A percentile compares a stretch with the other conserved stretches of the same genome.
These are phyloP conservation scores for Perizoma affinitatum DNA, from an alignment of 2,888 invertebrate species.

Conservation along the genomic window DNA sequence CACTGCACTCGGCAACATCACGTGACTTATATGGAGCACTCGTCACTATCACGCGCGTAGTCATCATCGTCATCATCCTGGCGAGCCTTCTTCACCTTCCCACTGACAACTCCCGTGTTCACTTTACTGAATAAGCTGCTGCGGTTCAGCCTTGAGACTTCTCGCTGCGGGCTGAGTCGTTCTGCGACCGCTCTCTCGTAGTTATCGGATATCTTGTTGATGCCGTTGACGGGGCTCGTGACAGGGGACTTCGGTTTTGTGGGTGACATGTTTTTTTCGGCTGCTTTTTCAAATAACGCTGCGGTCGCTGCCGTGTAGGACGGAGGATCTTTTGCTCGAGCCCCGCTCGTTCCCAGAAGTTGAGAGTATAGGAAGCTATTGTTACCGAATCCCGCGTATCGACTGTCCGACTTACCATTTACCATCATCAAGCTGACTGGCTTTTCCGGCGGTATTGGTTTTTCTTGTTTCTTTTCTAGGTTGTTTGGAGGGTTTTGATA, in stretches of 20 bases:
- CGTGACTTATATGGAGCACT: conserved; percentile 84
- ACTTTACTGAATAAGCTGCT: conserved; percentile 75
- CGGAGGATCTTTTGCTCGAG: conserved; percentile 71
- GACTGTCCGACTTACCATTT: conserved; percentile 74
- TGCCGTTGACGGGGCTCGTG: conserved; percentile 71
- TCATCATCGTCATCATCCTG: conserved; percentile 77
- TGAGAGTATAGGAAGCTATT: conserved; percentile 80
- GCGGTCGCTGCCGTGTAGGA: conserved; percentile 72
- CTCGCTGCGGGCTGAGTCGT: conserved; percentile 69
- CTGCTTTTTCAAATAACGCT: conserved; percentile 59
- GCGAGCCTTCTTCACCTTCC: conserved; percentile 63
- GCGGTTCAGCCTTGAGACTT: conserved; percentile 63
- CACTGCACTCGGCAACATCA: conserved; percentile 36
- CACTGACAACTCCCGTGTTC: conserved; percentile 73
- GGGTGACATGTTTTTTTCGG: conserved; percentile 55
- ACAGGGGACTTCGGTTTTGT: conserved; percentile 57
- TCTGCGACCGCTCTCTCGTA: conserved; percentile 78
- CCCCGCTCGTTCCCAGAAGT: conserved; percentile 60
- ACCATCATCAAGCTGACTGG: conserved; percentile 80
- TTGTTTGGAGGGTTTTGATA: conserved; percentile 50
- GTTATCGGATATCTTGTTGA: conserved; percentile 79
- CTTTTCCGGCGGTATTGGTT: conserved; percentile 78
- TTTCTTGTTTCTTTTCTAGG: conserved; percentile 67
- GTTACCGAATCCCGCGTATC: conserved; percentile 71
- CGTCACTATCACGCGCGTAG: conserved; percentile 85